A percentile compares a stretch with the other conserved stretches of the same genome.
Conservation (phyloP, 2,797 vertebrate genomes). For the Morelia viridis region DNA sequence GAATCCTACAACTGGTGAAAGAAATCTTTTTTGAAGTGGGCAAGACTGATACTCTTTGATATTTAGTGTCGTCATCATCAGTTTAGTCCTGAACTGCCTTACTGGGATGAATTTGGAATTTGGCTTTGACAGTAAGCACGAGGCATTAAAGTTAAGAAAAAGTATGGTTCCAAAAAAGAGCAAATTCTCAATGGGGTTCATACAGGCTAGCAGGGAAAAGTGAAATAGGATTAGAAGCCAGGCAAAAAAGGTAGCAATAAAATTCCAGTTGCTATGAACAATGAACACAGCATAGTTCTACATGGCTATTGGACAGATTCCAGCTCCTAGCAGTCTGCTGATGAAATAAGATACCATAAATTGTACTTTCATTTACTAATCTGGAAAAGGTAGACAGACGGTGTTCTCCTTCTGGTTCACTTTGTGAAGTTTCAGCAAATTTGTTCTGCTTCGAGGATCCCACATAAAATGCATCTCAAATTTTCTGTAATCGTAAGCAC, state of each 20-base stretch:
- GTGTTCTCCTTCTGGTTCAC: not conserved
- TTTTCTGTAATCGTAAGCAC: not conserved
- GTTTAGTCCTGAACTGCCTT: not conserved
- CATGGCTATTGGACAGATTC: not conserved
- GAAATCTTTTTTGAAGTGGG: too few relatives aligned
- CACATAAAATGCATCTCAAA: fast-evolving
- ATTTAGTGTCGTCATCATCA: not conserved
- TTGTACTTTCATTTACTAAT: not conserved
- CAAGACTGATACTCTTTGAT: not conserved
- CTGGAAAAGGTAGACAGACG: not conserved
- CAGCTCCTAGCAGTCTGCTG: not conserved
- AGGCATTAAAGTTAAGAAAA: not conserved
- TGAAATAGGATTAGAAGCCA: not conserved
- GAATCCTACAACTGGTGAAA: too few relatives aligned
- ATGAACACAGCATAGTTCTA: not conserved
- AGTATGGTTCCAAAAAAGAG: not conserved
- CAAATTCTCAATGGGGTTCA: not conserved
- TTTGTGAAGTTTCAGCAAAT: slow-evolving; percentile 7
- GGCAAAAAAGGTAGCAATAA: not conserved
- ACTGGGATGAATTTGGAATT: not conserved
- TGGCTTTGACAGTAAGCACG: not conserved
- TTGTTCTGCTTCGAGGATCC: not conserved
- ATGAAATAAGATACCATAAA: not conserved
- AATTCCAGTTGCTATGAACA: not conserved
- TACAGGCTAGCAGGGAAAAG: not conserved